Base-by-base conservation (phyloP, 1,140 invertebrate genomes). In the Sycophila sp. region DNA sequence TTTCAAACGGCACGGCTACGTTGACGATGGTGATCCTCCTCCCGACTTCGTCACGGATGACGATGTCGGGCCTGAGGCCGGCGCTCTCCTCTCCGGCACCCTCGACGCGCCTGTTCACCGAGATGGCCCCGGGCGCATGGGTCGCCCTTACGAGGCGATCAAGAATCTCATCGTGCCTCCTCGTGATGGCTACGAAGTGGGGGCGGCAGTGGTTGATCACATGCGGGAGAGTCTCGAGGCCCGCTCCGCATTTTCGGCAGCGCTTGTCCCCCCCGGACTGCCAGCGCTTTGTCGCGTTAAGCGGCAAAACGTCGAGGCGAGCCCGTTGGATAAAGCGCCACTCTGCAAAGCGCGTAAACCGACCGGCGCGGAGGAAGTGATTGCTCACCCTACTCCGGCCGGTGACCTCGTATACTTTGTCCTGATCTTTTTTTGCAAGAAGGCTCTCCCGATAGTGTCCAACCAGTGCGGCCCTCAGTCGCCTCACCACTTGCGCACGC, bases 291-390 rank as follows among this genome's bases (percentile, higher is more conserved):
- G 72, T 60, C 1, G 73, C 83, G 67, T 84, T 83, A 0, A 84
- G 53, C 0, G 80, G 81, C 4, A 84, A 40, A 0, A 79, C 71
- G 62, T 80, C 75, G 5, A 86, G 74, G 7, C 76, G 71, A 19
- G 83, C 81, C 0, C 81, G 67, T 58, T 83, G 82, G 3, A 85
- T 69, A 68, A 85, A 85, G 11, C 82, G 76, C 81, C 83, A 85
- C 45, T 85, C 80, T 4, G 74, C 71, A 55, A 85, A 83, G 13
- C 78, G 60, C 15, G 74, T 80, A 64, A 63, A 77, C 5, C 62
- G 64, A 0, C 81, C 81, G 2, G 22, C 69, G 0, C 70, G 30
- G 38, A 81, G 45, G 53, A 83, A 81, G 63, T 82, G 76, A 64
- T 77, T 76, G 34, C 47, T 60, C 47, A 69, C 34, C 19, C 10